Evolutionary conservation across 2,113 vertebrate genomes (phyloP), one percentile per base, ranked within the genome.

Genomic region (Mionectes macconnelli): DNA sequence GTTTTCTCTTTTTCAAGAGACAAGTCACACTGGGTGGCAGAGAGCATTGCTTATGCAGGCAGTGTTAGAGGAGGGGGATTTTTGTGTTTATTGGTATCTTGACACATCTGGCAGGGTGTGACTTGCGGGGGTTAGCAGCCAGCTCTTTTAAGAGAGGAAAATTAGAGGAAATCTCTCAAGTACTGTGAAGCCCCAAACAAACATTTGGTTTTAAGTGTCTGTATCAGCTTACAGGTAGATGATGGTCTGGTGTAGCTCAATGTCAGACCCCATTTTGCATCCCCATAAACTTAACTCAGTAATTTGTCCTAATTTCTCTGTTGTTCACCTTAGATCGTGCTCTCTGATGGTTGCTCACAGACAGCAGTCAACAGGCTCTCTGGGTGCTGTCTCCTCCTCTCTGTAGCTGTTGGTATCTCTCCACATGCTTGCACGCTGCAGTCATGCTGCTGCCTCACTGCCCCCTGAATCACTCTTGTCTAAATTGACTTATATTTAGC

Each of bases 401-500:
- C 74, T 64, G 47, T 63, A 90, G 87, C 62, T 87, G 49, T 84
- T 83, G 67, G 49, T 79, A 39, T 89, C 67, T 80, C 94, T 87
- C 82, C 1, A 7, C 66, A 40, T 89, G 40, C 83, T 91, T 96
- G 84, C 55, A 83, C 0, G 0, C 87, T 96, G 91, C 4, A 0
- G 69, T 94, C 94, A 89, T 86, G 68, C 85, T 81, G 88, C 90
- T 94, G 72, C 75, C 64, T 92, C 20, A 33, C 73, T 4, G 1
- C 68, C 78, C 83, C 83, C 77, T 91, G 63, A 83, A 83, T 95
- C 77, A 89, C 87, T 91, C 87, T 87, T 91, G 78, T 94, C 89
- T 95, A 87, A 91, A 87, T n/a, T 90, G 81, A 89, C 84, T 89
- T 96, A 94, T 94, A 87, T 95, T 96, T 93, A 96, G 89, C 81